phyloP scores from a whole-genome alignment of 2,797 vertebrate species.

The Pseudomugil tenellus region DNA sequence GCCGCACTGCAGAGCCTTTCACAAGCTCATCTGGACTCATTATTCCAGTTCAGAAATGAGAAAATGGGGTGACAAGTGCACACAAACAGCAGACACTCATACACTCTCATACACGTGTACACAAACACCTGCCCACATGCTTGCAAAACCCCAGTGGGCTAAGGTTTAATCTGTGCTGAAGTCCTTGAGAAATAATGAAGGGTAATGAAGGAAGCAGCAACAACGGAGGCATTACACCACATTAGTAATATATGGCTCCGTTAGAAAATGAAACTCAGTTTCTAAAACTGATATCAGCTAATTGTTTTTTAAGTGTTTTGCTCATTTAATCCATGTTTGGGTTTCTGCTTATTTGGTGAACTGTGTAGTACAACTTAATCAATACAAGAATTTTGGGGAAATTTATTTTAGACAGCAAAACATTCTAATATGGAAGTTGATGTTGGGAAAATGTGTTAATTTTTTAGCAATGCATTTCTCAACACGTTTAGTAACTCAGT shows the following conservation, averaged over 20 bases:
- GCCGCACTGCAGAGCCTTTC: slow-evolving; percentile 60
- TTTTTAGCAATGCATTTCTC: not conserved
- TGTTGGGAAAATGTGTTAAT: not conserved
- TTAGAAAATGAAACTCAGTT: slow-evolving; percentile 37
- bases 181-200: slow-evolving; percentile 79
- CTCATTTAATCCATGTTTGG: slow-evolving; percentile 8
- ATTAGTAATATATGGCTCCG: slow-evolving; percentile 55
- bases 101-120: slow-evolving; percentile 17
- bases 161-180: slow-evolving; percentile 56
- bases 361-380: not conserved
- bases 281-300: slow-evolving; percentile 25
- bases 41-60: slow-evolving; percentile 64
- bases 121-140: slow-evolving; percentile 58
- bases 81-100: slow-evolving; percentile 50
- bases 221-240: slow-evolving; percentile 53
- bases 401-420: not conserved
- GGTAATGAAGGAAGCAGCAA: slow-evolving; percentile 73
- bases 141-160: slow-evolving; percentile 51
- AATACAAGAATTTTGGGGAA: not conserved
- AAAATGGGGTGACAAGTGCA: slow-evolving; percentile 53
- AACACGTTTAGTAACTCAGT: not conserved
- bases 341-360: slow-evolving; percentile 2
- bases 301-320: slow-evolving; percentile 31
- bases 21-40: slow-evolving; percentile 72
- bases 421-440: not conserved